These are phyloP conservation scores for Himalopsyche phryganea DNA, from an alignment of 1,140 invertebrate species.

Conservation along the genomic window DNA sequence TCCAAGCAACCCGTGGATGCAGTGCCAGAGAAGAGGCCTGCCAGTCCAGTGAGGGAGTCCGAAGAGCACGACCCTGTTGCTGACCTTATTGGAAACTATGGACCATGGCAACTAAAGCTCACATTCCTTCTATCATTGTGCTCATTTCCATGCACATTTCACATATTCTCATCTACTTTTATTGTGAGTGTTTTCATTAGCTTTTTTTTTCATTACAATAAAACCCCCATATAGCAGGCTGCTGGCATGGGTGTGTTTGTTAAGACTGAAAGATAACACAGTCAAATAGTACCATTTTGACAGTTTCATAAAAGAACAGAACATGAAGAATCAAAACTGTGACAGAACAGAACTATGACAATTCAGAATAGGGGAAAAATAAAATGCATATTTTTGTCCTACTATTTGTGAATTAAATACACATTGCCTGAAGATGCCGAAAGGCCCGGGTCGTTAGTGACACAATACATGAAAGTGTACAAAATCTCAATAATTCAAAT, in stretches of 20 bases:
- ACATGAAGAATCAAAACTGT: too few species aligned
- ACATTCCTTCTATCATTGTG: conserved; percentile 68
- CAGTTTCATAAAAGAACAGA: too few species aligned
- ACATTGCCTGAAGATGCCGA: too few species aligned
- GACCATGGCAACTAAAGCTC: conserved; percentile 69
- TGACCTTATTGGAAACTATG: conserved; percentile 66
- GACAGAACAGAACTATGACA: too few species aligned
- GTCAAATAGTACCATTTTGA: too few species aligned
- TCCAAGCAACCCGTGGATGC: conserved; percentile 19
- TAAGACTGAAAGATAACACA: not conserved
- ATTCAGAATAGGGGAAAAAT: too few species aligned
- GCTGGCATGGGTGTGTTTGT: not conserved
- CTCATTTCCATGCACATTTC: conserved; percentile 73
- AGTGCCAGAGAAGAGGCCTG: conserved; percentile 10
- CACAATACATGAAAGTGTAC: too few species aligned
- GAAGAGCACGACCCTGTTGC: conserved; percentile 63
- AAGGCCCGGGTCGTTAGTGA: too few species aligned
- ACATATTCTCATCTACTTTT: conserved; percentile 68
- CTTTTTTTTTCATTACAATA: not conserved
- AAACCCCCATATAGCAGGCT: not conserved
- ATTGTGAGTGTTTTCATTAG: conserved; percentile 44
- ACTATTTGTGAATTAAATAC: too few species aligned
- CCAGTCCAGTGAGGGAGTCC: not conserved
- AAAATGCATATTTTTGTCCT: too few species aligned
- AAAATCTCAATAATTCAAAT: too few species aligned